These are phyloP conservation scores for Litoditis marina DNA, from an alignment of 2,888 invertebrate species.

Conservation along the genomic window DNA sequence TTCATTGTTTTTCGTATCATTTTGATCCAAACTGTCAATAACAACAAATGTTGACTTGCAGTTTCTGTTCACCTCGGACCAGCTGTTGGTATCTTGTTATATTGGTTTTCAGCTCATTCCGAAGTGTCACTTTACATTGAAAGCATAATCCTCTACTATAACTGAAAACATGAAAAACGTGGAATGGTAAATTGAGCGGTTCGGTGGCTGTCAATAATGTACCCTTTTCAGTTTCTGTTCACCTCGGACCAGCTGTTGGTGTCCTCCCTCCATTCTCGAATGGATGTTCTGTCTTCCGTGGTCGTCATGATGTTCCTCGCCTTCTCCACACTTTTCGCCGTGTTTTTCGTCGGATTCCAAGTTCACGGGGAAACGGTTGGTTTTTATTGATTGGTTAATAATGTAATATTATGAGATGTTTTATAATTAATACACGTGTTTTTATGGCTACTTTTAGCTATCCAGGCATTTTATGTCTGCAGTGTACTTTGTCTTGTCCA, in stretches of 20 bases:
- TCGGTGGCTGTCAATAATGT: neutral
- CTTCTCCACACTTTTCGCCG: conserved; percentile 44
- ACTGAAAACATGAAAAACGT: too few relatives aligned
- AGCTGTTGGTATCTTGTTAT: conserved; percentile 34
- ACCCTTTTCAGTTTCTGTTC: conserved; percentile 26
- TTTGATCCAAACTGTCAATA: too few relatives aligned
- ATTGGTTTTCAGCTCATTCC: too few relatives aligned
- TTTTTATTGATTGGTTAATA: neutral
- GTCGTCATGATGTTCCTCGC: conserved; percentile 56
- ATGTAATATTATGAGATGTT: neutral
- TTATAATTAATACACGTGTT: neutral
- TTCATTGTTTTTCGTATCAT: too few relatives aligned
- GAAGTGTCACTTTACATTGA: too few relatives aligned
- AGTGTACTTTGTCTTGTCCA: too few relatives aligned
- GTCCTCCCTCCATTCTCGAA: conserved; percentile 34
- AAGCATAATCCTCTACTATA: too few relatives aligned
- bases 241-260: conserved; percentile 43
- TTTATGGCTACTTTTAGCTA: neutral
- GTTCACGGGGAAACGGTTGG: conserved; percentile 53
- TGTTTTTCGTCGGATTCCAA: conserved; percentile 56
- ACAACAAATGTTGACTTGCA: too few relatives aligned
- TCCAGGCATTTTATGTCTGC: neutral
- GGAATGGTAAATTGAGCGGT: too few relatives aligned
- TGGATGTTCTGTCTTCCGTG: conserved; percentile 59
- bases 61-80: conserved; percentile 44